Evolutionary conservation across 2,113 vertebrate genomes (phyloP).

Genomic region (Myiozetetes cayanensis): DNA sequence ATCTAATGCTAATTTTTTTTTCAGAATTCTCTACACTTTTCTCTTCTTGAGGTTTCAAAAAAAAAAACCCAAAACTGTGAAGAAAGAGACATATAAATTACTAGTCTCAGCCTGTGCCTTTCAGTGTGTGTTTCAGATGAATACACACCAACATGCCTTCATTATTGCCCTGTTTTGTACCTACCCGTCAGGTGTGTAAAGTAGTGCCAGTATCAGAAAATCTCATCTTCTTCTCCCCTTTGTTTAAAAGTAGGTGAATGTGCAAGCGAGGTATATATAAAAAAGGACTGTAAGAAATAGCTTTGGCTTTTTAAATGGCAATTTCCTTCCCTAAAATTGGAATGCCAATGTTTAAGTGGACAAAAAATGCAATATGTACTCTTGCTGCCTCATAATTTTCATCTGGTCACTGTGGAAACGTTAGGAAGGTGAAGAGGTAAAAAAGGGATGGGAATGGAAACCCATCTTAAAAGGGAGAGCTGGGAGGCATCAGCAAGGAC

Average conservation of each 20-base stretch:
- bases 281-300: background rate
- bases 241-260: slow-evolving; percentile 20
- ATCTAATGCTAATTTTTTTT: background rate
- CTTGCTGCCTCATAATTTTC: background rate
- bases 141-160: slow-evolving; percentile 7
- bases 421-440: background rate
- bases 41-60: background rate
- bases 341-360: background rate
- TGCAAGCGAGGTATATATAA: background rate
- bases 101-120: slow-evolving; percentile 23
- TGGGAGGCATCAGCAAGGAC: background rate
- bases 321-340: background rate
- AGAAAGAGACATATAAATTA: slow-evolving; percentile 26
- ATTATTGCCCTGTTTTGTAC: background rate
- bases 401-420: background rate
- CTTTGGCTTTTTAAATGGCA: background rate
- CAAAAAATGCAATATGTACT: background rate
- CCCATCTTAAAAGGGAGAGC: background rate
- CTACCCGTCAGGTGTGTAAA: background rate
- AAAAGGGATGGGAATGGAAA: background rate
- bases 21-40: background rate
- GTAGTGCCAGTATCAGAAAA: background rate
- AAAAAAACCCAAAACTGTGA: background rate
- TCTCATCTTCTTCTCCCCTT: background rate
- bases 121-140: background rate